Evolutionary conservation across 2,113 vertebrate species (phyloP), one percentile per base, ranked within the genome.

Genomic region (Datnioides undecimradiatus): DNA sequence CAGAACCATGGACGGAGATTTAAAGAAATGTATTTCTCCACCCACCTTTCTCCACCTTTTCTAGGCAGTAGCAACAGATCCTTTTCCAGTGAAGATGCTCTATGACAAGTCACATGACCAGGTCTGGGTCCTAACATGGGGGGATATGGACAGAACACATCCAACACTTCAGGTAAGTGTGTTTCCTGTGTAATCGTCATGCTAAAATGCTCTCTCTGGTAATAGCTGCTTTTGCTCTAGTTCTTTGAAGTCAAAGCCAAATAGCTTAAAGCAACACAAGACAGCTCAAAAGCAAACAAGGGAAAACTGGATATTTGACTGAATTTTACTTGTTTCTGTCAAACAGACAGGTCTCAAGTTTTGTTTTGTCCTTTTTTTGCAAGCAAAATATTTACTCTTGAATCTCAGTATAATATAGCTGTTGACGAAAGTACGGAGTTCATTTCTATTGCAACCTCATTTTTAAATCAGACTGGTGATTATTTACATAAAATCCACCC

Each of bases 51-150:
- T 65, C 11, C n/a, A 4, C 72, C 63, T 59, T 14, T 31, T 65
- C 4, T 84, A 99, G 97, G 96, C 95, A 45, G 93, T 99, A 83
- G 92, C 94, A 79, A 97, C 97, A 63, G 96, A 98, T 73, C 95
- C 97, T 0, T 92, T 96, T 21, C 98, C 98, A 1, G 95, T 96
- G 54, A 98, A 98, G 92, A 87, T 98, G 78, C 95, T 95, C 77
- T 99, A 99, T 0, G 98, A 99, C 93, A 99, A 99, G 88, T 99
- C 98, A 40, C 97, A 99, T 38, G 98, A 99, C 90, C 98, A 99
- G 86, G 95, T 99, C 31, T 99, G 97, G 97, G 94, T 99, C 67
- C 94, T 98, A 13, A 97, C 97, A 84, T 98, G 97, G 98, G 96
- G 97, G 0, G 90, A 97, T 27, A 86, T 93, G 91, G 94, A 78